Base-by-base conservation (phyloP, 2,888 invertebrate genomes). In the Esperia sulphurella region DNA sequence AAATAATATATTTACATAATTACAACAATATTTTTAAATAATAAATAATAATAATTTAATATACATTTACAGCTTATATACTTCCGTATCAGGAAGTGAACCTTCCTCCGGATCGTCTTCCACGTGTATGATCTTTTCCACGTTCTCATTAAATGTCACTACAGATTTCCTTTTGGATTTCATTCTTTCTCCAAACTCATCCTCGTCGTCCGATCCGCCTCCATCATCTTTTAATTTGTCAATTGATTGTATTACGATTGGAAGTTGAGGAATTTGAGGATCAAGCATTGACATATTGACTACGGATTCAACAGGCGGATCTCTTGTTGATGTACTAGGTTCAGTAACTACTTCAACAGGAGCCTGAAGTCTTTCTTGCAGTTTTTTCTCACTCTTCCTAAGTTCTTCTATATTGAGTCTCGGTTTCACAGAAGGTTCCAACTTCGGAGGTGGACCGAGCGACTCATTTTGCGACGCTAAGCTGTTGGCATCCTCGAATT, bases 81-180 rank as follows among this genome's bases (percentile, higher is more conserved):
- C 54, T 68, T 83, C 83, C 44, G 64, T 61, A 12, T 71, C 75
- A 0, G 67, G 52, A n/a, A 61, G 58, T 31, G 55, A 49, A 40
- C 44, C 60, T 0, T 52, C 45, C 21, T 75, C 63, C 75, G 71
- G 66, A 44, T 68, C 73, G 50, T 90, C 86, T 63, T 90, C 88
- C 9, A 91, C 80, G 53, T 90, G 85, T 47, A 89, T 84, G 39
- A 89, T 86, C 54, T 83, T 88, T 64, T 91, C 90, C 30, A 91
- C 91, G 33, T 90, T 86, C 64, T 91, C 91, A 65, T 91, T 91
- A 57, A 91, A 92, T 0, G 88, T 91, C 7, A 91, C 91, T 0
- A 88, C 84, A 3, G 91, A 89, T 66, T 91, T 91, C 57, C 79
- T 78, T 57, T 73, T 75, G 1, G 68, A 50, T 52, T 51, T 68